Conservation (phyloP, 2,113 vertebrate genomes). For the Boleophthalmus pectinirostris region DNA sequence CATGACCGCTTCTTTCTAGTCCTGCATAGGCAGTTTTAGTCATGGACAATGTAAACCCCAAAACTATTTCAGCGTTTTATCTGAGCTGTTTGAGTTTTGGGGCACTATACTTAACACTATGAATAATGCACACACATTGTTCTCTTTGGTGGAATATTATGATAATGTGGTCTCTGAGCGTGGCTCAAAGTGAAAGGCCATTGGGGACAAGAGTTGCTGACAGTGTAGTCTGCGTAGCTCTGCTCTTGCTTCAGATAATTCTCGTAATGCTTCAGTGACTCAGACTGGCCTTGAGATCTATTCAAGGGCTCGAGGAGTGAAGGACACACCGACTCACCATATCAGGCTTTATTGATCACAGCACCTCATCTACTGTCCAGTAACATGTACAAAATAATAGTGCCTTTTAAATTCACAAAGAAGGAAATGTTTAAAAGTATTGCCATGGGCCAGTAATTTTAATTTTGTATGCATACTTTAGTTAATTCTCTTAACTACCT, state of each 20-base stretch:
- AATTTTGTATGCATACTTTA: neutral
- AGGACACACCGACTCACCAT: slow-evolving; percentile 13
- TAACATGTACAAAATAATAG: neutral
- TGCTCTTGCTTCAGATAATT: slow-evolving; percentile 40
- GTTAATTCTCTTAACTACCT: neutral
- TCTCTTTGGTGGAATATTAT: neutral
- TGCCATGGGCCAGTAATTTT: neutral
- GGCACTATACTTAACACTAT: neutral
- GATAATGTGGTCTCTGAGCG: neutral
- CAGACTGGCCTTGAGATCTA: slow-evolving; percentile 46
- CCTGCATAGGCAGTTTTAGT: neutral
- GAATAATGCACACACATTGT: neutral
- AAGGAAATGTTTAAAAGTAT: neutral
- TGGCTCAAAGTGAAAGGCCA: slow-evolving; percentile 21
- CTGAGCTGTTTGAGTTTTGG: neutral
- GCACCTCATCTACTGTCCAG: neutral
- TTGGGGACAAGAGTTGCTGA: slow-evolving; percentile 34
- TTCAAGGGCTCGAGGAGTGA: slow-evolving; percentile 32
- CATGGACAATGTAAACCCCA: neutral
- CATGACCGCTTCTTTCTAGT: neutral
- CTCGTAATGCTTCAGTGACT: slow-evolving; percentile 32
- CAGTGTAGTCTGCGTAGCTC: slow-evolving; percentile 19
- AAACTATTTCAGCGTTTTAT: neutral
- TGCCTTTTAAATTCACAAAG: neutral
- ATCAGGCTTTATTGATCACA: slow-evolving; percentile 24